Percentiles rank a stretch among this genome's conserved stretches.
Evolutionary conservation across 53 echinoderm and acorn worm genomes (phyloP).

Genomic region (Paracentrotus lividus): DNA sequence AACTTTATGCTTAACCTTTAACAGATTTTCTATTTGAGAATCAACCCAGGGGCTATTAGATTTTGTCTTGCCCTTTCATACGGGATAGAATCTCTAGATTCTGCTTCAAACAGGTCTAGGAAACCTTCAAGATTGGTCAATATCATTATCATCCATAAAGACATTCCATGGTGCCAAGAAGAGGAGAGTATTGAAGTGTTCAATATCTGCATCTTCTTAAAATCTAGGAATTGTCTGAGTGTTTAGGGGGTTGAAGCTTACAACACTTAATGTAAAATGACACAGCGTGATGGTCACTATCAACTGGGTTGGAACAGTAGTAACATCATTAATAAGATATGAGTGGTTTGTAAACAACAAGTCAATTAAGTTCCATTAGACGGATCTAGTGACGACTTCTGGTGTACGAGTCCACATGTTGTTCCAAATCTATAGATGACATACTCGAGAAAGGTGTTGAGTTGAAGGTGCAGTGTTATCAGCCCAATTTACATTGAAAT

Average conservation of each 20-base stretch:
- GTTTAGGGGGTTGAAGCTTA: neutral
- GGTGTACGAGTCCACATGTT: constrained; percentile 31
- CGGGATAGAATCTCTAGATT: neutral
- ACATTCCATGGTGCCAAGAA: neutral
- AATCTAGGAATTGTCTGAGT: neutral
- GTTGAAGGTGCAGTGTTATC: neutral
- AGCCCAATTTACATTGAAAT: constrained; percentile 69
- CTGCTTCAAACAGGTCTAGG: constrained; percentile 25
- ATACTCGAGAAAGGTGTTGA: neutral
- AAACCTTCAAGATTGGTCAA: constrained; percentile 4
- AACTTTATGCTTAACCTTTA: neutral
- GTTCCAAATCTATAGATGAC: constrained; percentile 63
- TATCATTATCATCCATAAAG: neutral
- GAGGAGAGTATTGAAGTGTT: neutral
- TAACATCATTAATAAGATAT: neutral
- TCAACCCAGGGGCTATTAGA: neutral
- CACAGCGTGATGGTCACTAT: neutral
- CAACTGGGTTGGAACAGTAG: neutral
- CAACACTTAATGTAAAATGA: constrained; percentile 1
- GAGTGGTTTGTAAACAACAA: constrained; percentile 62
- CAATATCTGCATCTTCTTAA: constrained; percentile 17
- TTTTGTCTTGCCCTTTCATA: neutral
- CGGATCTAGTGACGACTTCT: constrained; percentile 20
- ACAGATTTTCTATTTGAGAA: neutral
- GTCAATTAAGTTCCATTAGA: constrained; percentile 61